A percentile compares a stretch with the other conserved stretches of the same genome.
phyloP scores from a whole-genome alignment of 1,140 invertebrate species.

The Onthophagus taurus region DNA sequence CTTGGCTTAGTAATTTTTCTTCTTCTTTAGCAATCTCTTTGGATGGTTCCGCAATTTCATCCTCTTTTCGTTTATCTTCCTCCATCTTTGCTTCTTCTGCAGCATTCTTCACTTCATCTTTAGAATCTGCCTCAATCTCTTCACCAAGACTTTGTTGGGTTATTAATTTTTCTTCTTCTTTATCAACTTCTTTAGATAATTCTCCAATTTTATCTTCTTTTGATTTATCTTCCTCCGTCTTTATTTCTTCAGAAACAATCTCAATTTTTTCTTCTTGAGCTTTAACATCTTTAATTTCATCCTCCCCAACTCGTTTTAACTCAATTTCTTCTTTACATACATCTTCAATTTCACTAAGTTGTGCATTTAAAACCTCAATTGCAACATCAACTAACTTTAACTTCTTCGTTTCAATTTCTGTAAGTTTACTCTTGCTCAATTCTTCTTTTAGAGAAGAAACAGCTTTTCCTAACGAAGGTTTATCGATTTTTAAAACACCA shows the following conservation, averaged over 20 bases:
- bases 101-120: slow-evolving; percentile 10
- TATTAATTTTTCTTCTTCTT: background rate
- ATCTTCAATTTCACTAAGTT: background rate
- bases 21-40: slow-evolving; percentile 1
- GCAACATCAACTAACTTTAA: too few species aligned
- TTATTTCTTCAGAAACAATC: background rate
- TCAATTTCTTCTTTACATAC: background rate
- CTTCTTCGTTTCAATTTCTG: too few species aligned
- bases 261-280: too few species aligned
- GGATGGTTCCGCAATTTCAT: slow-evolving; percentile 1
- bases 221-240: background rate
- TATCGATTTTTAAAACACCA: too few species aligned
- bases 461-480: too few species aligned
- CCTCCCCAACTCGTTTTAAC: background rate
- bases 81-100: slow-evolving; percentile 11
- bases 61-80: slow-evolving; percentile 10
- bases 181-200: background rate
- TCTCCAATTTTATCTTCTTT: slow-evolving; percentile 2
- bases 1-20: too few species aligned
- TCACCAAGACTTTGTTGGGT: background rate
- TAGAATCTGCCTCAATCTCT: background rate
- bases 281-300: background rate
- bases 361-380: too few species aligned
- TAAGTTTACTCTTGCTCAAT: too few species aligned
- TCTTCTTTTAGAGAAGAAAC: too few species aligned